Base-by-base conservation (phyloP, 2,888 invertebrate species). In the Calameuta pallipes region DNA sequence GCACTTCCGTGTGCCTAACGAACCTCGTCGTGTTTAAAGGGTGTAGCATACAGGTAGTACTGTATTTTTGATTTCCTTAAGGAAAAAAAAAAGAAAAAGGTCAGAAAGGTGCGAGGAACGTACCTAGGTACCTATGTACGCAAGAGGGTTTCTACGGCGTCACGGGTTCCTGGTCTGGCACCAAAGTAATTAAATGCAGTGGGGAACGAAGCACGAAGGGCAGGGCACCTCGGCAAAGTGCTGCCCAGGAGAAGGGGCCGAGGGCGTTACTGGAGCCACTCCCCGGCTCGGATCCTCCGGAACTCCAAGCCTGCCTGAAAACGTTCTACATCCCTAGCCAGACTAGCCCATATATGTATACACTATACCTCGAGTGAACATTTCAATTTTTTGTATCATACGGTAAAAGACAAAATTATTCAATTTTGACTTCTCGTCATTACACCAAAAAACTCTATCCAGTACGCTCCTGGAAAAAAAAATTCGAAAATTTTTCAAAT, bases 201-300 rank as follows among this genome's bases (percentile, higher is more conserved):
- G 76, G 79, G 80, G 77, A 75, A 36, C 75, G 78, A 79, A 81
- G 82, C 71, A 78, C 77, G 81, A 82, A 82, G 80, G 82, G 83
- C 76, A 76, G 80, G 80, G 77, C 78, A 56, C 56, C 56, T 56
- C 56, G 56, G 56, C 56, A 56, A 56, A 56, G 56, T 56, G 56
- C 56, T 74, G 77, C 77, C 70, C 69, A 56, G 82, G 81, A 76
- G 82, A 85, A 83, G 85, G 86, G 83, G 82, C 85, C 84, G 87
- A 87, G 86, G 90, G 90, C 89, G 90, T 89, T 87, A 86, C 88
- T 87, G 78, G 86, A 83, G 90, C 90, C 90, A 89, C 89, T 90
- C 90, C 90, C 90, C 87, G 82, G 78, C 81, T 80, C 82, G 84
- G 82, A 82, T 83, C 81, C 82, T 82, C 75, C 82, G 81, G 82